Evolutionary conservation across 2,113 vertebrate genomes (phyloP), one percentile per base, ranked within the genome.

Genomic region (Centrocercus urophasianus): DNA sequence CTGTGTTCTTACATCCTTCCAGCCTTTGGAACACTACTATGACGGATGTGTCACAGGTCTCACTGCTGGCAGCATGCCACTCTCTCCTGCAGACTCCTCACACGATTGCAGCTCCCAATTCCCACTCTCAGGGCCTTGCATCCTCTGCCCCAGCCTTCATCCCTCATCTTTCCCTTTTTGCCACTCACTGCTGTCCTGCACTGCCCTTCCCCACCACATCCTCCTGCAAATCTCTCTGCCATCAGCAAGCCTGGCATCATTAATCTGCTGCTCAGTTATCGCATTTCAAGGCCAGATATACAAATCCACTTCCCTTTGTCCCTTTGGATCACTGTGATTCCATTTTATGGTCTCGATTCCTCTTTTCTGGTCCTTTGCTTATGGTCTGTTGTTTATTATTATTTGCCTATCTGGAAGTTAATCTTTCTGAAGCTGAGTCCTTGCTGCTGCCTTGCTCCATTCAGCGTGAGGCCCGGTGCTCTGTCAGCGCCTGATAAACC

Each of bases 401-500:
- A 96, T 96, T 94, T 92, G 70, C 89, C 90, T 96, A 96, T 96
- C 95, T 80, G 75, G 93, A 93, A 94, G 92, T 91, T 86, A 93
- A 96, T 96, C 91, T 96, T 93, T 93, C 96, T 94, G 94, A 96
- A 95, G 95, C 36, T 52, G 88, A 93, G 95, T 94, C 95, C 93
- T 94, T 95, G 92, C 90, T 0, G 48, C 73, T 78, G 93, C 80
- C 86, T 90, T 69, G 59, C 89, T 86, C 77, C 8, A 2, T 93
- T 93, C 93, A 79, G 93, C 86, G 6, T 56, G 90, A 77, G 81
- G 88, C 92, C 3, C 69, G 69, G 57, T 81, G 90, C 92, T 94
- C 93, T 92, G 94, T 89, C 94, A 86, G 86, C 18, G 81, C 91
- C 87, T 93, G 90, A 96, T 94, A 96, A 96, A 96, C 88, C 86